phyloP scores from a whole-genome alignment of 2,888 invertebrate genomes.

The Epiblema foenella region DNA sequence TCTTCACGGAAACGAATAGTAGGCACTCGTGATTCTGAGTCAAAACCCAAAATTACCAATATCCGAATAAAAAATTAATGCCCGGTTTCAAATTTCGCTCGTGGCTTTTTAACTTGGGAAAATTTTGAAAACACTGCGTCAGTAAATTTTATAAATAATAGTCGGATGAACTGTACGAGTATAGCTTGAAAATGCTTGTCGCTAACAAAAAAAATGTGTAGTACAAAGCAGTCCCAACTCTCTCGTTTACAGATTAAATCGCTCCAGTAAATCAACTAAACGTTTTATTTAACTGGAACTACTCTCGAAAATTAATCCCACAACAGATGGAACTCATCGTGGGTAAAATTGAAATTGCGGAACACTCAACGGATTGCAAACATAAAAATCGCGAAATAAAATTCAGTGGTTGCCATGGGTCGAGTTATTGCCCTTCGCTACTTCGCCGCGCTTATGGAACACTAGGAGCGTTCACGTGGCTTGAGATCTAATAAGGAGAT shows the following conservation, averaged over 20 bases:
- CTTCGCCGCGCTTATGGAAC: slow-evolving; percentile 22
- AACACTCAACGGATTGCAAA: slow-evolving; percentile 39
- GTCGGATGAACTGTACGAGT: background rate
- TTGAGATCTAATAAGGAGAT: slow-evolving; percentile 38
- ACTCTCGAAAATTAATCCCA: slow-evolving; percentile 29
- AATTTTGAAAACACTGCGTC: too few species aligned
- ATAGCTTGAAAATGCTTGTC: too few species aligned
- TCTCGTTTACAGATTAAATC: background rate
- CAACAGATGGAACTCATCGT: slow-evolving; percentile 16
- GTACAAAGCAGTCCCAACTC: background rate
- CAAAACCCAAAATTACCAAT: too few species aligned
- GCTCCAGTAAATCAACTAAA: slow-evolving; percentile 14
- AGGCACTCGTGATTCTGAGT: too few species aligned
- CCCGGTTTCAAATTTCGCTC: too few species aligned
- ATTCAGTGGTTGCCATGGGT: slow-evolving; percentile 26
- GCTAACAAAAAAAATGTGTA: background rate
- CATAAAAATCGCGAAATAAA: slow-evolving; percentile 38
- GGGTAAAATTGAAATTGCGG: slow-evolving; percentile 21
- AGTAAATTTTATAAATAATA: too few species aligned
- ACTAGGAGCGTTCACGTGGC: slow-evolving; percentile 16
- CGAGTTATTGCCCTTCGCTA: slow-evolving; percentile 28
- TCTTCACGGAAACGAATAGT: too few species aligned
- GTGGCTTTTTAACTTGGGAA: too few species aligned
- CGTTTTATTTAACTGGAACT: slow-evolving; percentile 14
- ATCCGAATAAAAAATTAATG: too few species aligned